Conservation (phyloP, 2,888 invertebrate species). For the Eueremaeus valkanovi region DNA sequence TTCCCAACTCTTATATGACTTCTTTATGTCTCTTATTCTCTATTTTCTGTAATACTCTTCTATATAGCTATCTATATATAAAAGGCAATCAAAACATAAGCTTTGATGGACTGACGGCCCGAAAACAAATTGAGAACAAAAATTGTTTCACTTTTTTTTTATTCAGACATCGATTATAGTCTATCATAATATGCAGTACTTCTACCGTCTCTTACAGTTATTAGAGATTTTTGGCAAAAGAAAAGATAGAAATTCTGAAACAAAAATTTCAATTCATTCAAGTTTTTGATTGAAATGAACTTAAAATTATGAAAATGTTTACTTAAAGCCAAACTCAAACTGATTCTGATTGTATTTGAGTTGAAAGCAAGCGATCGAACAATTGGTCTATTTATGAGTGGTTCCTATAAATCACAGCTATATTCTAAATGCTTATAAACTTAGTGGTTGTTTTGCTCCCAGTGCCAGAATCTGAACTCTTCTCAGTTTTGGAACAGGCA, state of each 20-base stretch:
- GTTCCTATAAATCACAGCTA: neutral
- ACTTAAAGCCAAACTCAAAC: neutral
- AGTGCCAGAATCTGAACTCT: neutral
- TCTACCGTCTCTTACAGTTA: neutral
- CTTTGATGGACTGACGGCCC: neutral
- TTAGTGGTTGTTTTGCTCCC: neutral
- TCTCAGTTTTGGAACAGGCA: neutral
- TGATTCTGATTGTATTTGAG: neutral
- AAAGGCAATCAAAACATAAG: neutral
- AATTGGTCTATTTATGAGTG: neutral
- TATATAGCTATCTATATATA: neutral
- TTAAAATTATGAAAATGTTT: constrained; percentile 7
- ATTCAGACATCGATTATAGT: constrained; percentile 1
- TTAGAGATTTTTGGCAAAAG: neutral
- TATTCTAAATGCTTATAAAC: too few relatives aligned
- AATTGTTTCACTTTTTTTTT: constrained; percentile 4
- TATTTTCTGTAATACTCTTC: neutral
- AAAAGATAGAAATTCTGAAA: neutral
- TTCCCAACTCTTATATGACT: too few relatives aligned
- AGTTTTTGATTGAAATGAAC: neutral
- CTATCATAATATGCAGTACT: neutral
- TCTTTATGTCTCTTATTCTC: neutral
- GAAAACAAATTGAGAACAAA: constrained; percentile 20
- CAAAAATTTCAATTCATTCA: too few relatives aligned
- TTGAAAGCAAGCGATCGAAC: neutral